Evolutionary conservation across 2,888 invertebrate species (phyloP).

Genomic region (Stenurella melanura): DNA sequence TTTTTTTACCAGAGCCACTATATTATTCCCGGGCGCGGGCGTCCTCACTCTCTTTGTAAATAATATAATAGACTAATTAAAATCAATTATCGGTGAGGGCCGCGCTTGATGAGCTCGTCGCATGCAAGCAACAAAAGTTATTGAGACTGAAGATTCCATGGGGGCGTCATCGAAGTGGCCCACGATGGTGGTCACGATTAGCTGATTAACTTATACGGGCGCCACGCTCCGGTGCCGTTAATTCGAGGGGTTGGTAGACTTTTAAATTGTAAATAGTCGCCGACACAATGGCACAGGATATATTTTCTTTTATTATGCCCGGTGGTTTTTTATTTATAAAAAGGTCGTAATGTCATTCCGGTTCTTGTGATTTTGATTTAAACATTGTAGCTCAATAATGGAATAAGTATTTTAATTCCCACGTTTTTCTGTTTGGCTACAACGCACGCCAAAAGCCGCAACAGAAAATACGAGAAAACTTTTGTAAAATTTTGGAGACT

Average conservation of each 20-base stretch:
- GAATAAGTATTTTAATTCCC: no score
- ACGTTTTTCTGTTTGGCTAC: no score
- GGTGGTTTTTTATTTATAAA: neutral
- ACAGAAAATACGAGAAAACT: no score
- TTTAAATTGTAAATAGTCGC: slow-evolving; percentile 15
- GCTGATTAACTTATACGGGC: slow-evolving; percentile 32
- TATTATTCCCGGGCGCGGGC: no score
- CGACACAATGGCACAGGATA: neutral
- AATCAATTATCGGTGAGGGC: slow-evolving; percentile 4
- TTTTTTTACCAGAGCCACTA: no score
- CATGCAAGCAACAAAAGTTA: neutral
- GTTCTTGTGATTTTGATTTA: neutral
- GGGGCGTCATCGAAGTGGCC: slow-evolving; percentile 15
- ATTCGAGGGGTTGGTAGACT: slow-evolving; percentile 23
- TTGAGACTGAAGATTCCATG: slow-evolving; percentile 19
- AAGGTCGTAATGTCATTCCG: neutral
- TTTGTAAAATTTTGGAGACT: no score
- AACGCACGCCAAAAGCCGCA: no score
- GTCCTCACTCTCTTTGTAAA: neutral
- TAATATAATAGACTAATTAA: slow-evolving; percentile 9
- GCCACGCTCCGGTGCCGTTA: slow-evolving; percentile 20
- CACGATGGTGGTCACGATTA: slow-evolving; percentile 34
- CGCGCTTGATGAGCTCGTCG: neutral
- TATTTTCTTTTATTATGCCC: neutral
- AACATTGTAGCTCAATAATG: no score